Base-by-base conservation (phyloP, 37 sponge, comb jelly and placozoan species). In the Axinella damicornis region DNA sequence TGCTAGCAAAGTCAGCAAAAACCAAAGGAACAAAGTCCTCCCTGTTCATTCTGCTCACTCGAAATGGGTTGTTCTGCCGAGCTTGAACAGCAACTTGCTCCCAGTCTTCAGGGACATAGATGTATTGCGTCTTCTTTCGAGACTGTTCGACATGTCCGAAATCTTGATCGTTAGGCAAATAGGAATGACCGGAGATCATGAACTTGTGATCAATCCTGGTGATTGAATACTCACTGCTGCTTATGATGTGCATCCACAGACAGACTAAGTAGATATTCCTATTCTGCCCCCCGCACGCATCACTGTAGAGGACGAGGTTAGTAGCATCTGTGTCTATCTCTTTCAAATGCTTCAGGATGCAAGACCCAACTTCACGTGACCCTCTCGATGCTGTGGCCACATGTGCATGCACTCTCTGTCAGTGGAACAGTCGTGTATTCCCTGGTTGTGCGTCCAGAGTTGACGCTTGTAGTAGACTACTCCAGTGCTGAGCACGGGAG, bases 81-180 rank as follows among this genome's bases (percentile, higher is more conserved):
- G 82, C 71, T 19, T 69, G 21, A 13, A 21, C n/a, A 24, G 69
- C 52, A 46, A 81, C 31, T 22, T 27, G 69, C 21, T 63, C n/a
- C 82, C 82, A 81, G n/a, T 81, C 35, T n/a, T 68, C 71, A 57
- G 82, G 82, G 16, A 81, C 71, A 81, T 39, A 81, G 71, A 81
- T 41, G 27, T 81, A 28, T 46, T 65, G 67, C 30, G 61, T 38
- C 15, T 35, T n/a, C 39, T 35, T 67, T n/a, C 34, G 30, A 24
- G 82, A 52, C 28, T 54, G n/a, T 37, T 81, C 82, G 19, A 81
- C 38, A 14, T 56, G 14, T 16, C 83, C 73, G 38, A 76, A 76
- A 57, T 76, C 77, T 57, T 61, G 54, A 36, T 82, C 83, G 46
- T 82, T 82, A 33, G 83, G 83, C n/a, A 72, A 63, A n/a, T 58